phyloP scores from a whole-genome alignment of 2,797 vertebrate species.

The Pantherophis alleghaniensis region DNA sequence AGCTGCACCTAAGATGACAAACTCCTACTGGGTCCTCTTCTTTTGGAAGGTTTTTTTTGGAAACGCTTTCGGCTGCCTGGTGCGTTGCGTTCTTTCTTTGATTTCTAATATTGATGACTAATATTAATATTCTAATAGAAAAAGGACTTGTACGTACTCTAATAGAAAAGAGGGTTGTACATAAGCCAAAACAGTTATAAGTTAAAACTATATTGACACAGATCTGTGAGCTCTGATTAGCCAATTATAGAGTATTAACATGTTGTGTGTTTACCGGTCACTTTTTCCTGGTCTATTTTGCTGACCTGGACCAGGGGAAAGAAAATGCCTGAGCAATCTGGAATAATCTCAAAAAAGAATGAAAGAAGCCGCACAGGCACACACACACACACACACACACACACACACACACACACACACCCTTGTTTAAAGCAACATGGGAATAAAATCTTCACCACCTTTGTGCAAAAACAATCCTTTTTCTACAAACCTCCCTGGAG shows the following conservation, averaged over 20 bases:
- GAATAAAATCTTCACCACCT: not conserved
- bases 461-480: not conserved
- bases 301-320: not conserved
- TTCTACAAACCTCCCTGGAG: not conserved
- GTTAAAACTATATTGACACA: not conserved
- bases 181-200: not conserved
- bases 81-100: slow-evolving; percentile 44
- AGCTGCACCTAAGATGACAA: slow-evolving; percentile 57
- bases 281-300: not conserved
- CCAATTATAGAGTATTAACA: not conserved
- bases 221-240: not conserved
- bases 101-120: not conserved
- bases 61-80: slow-evolving; percentile 44
- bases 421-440: no score
- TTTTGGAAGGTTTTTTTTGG: not conserved
- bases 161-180: not conserved
- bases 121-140: not conserved
- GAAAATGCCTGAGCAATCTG: not conserved
- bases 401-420: not conserved
- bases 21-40: slow-evolving; percentile 43
- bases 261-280: no score
- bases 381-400: not conserved
- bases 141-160: not conserved
- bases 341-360: not conserved
- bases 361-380: not conserved